phyloP scores from a whole-genome alignment of 2,888 invertebrate species.

The Dascillus cervinus region DNA sequence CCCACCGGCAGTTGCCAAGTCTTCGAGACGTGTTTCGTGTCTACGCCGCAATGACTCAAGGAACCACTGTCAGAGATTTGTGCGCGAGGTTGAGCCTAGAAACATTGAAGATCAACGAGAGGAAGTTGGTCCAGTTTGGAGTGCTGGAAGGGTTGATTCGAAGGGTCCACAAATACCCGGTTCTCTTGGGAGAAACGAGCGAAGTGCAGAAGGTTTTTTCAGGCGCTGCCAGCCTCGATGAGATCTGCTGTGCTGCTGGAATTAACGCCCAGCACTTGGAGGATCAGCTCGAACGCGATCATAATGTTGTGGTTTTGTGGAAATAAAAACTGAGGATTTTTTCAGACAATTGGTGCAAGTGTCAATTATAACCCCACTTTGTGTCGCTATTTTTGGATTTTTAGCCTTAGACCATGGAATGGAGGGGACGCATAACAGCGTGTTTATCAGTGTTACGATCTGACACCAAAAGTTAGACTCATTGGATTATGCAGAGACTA shows the following conservation, averaged over 20 bases:
- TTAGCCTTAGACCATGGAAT: too few species aligned
- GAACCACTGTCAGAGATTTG: conserved; percentile 61
- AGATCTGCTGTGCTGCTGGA: conserved; percentile 81
- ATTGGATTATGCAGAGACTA: too few species aligned
- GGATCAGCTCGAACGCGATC: conserved; percentile 75
- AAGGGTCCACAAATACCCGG: conserved; percentile 61
- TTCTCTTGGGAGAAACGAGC: conserved; percentile 29
- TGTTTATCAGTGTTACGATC: too few species aligned
- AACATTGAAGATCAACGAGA: conserved; percentile 66
- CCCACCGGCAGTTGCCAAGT: conserved; percentile 42
- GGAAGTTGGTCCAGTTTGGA: conserved; percentile 80
- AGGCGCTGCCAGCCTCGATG: conserved; percentile 75
- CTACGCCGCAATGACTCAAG: conserved; percentile 62
- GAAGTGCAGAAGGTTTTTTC: conserved; percentile 62
- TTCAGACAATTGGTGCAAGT: too few species aligned
- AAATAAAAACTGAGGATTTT: conserved; percentile 58
- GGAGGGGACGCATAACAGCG: too few species aligned
- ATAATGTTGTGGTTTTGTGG: conserved; percentile 74
- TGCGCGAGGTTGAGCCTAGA: conserved; percentile 66
- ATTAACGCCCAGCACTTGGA: conserved; percentile 69
- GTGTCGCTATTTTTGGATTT: too few species aligned
- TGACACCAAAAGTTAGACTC: too few species aligned
- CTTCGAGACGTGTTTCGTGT: conserved; percentile 53
- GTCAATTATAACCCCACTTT: too few species aligned
- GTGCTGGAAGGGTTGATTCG: conserved; percentile 77